These are phyloP conservation scores for Nomada lathburiana DNA, from an alignment of 2,888 invertebrate species.

Conservation along the genomic window DNA sequence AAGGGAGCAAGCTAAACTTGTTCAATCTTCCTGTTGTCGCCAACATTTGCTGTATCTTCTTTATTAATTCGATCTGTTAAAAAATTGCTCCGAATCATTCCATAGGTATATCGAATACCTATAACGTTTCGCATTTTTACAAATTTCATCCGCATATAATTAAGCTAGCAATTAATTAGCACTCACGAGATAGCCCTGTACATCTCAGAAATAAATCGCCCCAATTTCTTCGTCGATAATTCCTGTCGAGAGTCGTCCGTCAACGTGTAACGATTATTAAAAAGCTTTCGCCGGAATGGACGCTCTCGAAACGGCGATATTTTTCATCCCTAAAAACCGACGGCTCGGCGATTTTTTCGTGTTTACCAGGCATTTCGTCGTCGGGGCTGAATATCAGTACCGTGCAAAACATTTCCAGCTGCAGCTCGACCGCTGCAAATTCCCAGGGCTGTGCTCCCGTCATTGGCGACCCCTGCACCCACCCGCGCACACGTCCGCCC, in stretches of 20 bases:
- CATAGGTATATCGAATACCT: too few species aligned
- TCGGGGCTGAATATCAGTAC: conserved; percentile 66
- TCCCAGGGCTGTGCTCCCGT: conserved; percentile 69
- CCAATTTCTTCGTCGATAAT: too few species aligned
- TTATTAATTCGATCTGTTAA: too few species aligned
- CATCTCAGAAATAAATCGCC: too few species aligned
- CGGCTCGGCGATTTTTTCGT: conserved; percentile 43
- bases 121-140: too few species aligned
- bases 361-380: conserved; percentile 60
- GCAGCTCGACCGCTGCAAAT: conserved; percentile 71
- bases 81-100: too few species aligned
- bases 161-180: too few species aligned
- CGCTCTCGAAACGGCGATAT: neutral
- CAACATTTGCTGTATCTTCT: too few species aligned
- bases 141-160: too few species aligned
- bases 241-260: too few species aligned
- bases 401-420: conserved; percentile 69
- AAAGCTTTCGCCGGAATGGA: neutral
- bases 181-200: too few species aligned
- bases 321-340: conserved; percentile 36
- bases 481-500: conserved; percentile 20
- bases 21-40: neutral
- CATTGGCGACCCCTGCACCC: conserved; percentile 37
- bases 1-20: neutral
- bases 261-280: neutral